Evolutionary conservation across 2,888 invertebrate genomes (phyloP).

Genomic region (Idaea straminata): DNA sequence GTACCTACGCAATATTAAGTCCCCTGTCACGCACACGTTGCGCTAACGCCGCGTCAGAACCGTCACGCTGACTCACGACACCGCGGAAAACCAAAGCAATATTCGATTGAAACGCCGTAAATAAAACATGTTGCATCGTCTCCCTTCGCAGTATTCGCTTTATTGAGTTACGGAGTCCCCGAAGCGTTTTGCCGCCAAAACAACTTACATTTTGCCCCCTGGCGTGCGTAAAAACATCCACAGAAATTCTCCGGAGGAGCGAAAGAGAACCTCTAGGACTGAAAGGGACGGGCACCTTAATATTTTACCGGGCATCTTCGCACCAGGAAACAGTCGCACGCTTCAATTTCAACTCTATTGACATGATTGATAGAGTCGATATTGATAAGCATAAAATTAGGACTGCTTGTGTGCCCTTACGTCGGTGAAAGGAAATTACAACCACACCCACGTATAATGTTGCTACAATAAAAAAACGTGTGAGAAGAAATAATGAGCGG

Average conservation of each 20-base stretch:
- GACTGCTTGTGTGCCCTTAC: constrained; percentile 80
- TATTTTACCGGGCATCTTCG: constrained; percentile 78
- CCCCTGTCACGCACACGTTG: constrained; percentile 36
- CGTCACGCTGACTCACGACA: constrained; percentile 60
- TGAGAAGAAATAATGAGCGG: constrained; percentile 80
- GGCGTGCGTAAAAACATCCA: constrained; percentile 78
- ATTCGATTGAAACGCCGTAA: constrained; percentile 75
- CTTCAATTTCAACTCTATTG: constrained; percentile 35
- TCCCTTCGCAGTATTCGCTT: constrained; percentile 69
- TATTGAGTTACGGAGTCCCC: constrained; percentile 78
- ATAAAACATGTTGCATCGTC: constrained; percentile 75
- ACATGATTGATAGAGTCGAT: constrained; percentile 27
- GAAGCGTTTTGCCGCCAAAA: constrained; percentile 80
- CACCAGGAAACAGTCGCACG: constrained; percentile 46
- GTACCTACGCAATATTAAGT: constrained; percentile 39
- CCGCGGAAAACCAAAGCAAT: constrained; percentile 64
- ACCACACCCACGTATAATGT: constrained; percentile 81
- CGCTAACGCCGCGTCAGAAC: constrained; percentile 31
- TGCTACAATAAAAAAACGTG: constrained; percentile 79
- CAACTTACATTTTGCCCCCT: constrained; percentile 79
- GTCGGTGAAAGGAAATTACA: constrained; percentile 81
- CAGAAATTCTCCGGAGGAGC: constrained; percentile 54
- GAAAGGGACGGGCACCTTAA: constrained; percentile 74
- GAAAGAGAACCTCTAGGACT: constrained; percentile 58
- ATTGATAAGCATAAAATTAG: constrained; percentile 33